These are phyloP conservation scores for Leptinotarsa texana DNA, from an alignment of 1,140 invertebrate species.

Conservation along the genomic window DNA sequence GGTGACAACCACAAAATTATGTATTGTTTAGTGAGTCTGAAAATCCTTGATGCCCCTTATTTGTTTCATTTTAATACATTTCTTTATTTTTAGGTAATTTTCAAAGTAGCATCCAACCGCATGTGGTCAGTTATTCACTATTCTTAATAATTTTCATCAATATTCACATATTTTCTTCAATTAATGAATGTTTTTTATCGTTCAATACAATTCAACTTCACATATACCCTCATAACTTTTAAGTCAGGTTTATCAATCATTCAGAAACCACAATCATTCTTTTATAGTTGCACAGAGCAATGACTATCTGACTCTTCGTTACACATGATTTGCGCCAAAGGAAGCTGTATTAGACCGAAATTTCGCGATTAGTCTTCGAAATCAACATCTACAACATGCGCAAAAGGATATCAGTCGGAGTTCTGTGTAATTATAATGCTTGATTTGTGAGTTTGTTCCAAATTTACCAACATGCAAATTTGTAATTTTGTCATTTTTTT, in stretches of 20 bases:
- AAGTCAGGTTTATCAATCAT: background rate
- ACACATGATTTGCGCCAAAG: background rate
- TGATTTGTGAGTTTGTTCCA: background rate
- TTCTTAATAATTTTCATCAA: background rate
- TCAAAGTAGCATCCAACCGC: too few relatives aligned
- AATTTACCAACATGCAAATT: too few relatives aligned
- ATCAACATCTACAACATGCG: background rate
- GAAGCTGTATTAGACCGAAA: background rate
- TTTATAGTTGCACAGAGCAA: background rate
- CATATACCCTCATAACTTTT: background rate
- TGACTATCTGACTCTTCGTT: background rate
- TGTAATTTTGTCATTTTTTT: too few relatives aligned
- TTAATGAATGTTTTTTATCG: background rate
- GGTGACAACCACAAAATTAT: too few relatives aligned
- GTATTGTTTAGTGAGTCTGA: background rate
- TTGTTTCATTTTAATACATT: too few relatives aligned
- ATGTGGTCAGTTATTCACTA: too few relatives aligned
- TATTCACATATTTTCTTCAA: background rate
- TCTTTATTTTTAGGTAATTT: too few relatives aligned
- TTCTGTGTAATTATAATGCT: too few relatives aligned
- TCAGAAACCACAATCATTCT: background rate
- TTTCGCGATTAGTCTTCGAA: background rate
- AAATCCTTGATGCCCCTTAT: too few relatives aligned
- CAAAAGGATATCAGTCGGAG: background rate
- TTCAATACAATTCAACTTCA: background rate